A percentile compares a stretch with the other conserved stretches of the same genome.
phyloP scores from a whole-genome alignment of 2,113 vertebrate species.

The Opisthocomus hoazin region DNA sequence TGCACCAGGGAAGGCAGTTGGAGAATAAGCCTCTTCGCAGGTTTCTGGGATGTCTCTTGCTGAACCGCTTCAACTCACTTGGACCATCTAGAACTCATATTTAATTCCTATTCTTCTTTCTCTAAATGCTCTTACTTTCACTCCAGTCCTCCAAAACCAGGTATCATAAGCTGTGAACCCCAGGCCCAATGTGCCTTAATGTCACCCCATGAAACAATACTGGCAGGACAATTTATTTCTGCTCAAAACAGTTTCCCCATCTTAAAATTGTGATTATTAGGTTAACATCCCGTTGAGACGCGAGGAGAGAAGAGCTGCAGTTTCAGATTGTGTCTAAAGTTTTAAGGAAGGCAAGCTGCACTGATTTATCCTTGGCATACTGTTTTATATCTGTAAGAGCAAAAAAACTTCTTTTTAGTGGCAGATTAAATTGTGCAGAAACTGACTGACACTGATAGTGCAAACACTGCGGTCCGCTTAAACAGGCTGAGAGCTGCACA shows the following conservation, averaged over 20 bases:
- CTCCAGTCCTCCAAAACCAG: not conserved
- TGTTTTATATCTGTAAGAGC: not conserved
- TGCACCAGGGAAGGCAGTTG: accelerated
- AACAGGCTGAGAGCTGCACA: not conserved
- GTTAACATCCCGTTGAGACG: conserved; percentile 34
- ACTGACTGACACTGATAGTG: conserved; percentile 37
- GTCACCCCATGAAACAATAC: not conserved
- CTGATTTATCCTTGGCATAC: not conserved
- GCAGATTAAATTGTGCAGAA: conserved; percentile 55
- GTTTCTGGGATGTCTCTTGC: not conserved
- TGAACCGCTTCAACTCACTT: not conserved
- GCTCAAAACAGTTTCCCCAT: not conserved
- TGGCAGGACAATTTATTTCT: conserved; percentile 14
- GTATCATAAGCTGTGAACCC: not conserved
- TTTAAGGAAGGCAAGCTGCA: conserved; percentile 12
- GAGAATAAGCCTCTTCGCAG: not conserved
- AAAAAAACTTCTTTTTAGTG: conserved; percentile 25
- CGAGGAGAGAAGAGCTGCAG: conserved; percentile 2
- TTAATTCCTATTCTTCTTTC: conserved; percentile 9
- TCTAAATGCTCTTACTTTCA: not conserved
- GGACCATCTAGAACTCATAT: not conserved
- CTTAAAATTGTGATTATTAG: conserved; percentile 36
- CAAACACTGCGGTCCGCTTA: not conserved
- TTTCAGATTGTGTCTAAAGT: conserved; percentile 29
- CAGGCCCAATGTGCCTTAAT: not conserved